phyloP scores from a whole-genome alignment of 2,113 vertebrate species.

The Excalfactoria chinensis region DNA sequence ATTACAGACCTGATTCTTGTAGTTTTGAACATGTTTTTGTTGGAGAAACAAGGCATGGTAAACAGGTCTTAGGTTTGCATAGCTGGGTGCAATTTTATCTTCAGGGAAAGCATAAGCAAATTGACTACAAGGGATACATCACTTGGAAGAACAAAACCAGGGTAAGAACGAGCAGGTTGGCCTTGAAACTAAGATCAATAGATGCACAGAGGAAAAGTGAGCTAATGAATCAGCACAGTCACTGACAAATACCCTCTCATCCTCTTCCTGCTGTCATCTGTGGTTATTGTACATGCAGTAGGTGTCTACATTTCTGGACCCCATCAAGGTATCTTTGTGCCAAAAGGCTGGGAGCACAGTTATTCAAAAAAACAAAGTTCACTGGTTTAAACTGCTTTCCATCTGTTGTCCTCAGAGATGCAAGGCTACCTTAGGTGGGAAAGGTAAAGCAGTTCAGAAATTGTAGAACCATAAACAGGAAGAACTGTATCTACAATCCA shows the following conservation, averaged over 20 bases:
- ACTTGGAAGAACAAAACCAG: conserved; percentile 76
- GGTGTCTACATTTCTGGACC: background rate
- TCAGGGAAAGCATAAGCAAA: conserved; percentile 82
- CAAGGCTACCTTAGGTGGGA: background rate
- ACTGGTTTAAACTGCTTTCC: background rate
- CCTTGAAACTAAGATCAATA: background rate
- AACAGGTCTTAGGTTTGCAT: conserved; percentile 85
- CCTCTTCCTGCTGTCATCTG: background rate
- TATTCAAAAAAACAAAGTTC: background rate
- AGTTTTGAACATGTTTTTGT: conserved; percentile 92
- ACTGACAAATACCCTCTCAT: background rate
- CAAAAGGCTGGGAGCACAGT: background rate
- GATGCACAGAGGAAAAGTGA: background rate
- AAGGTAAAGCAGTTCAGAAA: background rate
- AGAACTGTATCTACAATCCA: background rate
- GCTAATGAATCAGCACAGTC: background rate
- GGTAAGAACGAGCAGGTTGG: conserved; percentile 63
- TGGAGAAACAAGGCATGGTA: conserved; percentile 81
- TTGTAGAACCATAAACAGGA: background rate
- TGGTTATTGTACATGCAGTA: background rate
- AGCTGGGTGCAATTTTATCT: conserved; percentile 92
- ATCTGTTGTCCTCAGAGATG: background rate
- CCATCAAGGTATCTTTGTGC: background rate
- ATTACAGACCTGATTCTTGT: conserved; percentile 83
- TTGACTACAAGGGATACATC: conserved; percentile 89